Evolutionary conservation across 2,888 invertebrate genomes (phyloP).

Genomic region (Drosophila eohydei): DNA sequence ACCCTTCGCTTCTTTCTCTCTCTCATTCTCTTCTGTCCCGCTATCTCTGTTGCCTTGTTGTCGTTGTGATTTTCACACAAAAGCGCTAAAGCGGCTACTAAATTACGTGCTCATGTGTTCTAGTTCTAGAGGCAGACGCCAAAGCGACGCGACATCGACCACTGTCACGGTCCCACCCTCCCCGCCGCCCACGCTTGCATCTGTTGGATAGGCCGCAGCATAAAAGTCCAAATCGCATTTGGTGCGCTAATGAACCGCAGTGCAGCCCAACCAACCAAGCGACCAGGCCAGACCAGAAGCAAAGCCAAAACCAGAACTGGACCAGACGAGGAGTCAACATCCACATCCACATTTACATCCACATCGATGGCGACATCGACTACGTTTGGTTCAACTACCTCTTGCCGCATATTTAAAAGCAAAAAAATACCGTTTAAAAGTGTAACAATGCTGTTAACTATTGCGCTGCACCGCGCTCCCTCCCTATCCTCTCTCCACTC

Average conservation of each 20-base stretch:
- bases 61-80: conserved; percentile 78
- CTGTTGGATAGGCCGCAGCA: conserved; percentile 44
- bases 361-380: conserved; percentile 8
- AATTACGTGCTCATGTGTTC: conserved; percentile 82
- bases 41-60: conserved; percentile 46
- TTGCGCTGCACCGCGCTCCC: conserved; percentile 19
- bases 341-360: conserved; percentile 23
- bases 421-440: conserved; percentile 73
- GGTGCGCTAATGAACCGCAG: conserved; percentile 79
- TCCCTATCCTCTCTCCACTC: not conserved
- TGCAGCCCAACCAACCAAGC: conserved; percentile 24
- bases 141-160: conserved; percentile 31
- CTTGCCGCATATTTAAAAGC: conserved; percentile 67
- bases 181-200: conserved; percentile 16
- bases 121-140: conserved; percentile 57
- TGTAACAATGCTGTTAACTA: conserved; percentile 75
- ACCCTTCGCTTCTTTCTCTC: not conserved
- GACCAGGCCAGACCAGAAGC: conserved; percentile 17
- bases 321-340: conserved; percentile 34
- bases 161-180: conserved; percentile 2
- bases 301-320: conserved; percentile 31
- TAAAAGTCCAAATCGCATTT: conserved; percentile 70
- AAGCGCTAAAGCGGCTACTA: conserved; percentile 80
- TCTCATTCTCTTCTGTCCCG: not conserved
- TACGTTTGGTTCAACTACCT: conserved; percentile 36